Percentiles rank a stretch among this genome's conserved stretches.
These are phyloP conservation scores for Parelbella ahira DNA, from an alignment of 2,888 invertebrate species.

Conservation along the genomic window DNA sequence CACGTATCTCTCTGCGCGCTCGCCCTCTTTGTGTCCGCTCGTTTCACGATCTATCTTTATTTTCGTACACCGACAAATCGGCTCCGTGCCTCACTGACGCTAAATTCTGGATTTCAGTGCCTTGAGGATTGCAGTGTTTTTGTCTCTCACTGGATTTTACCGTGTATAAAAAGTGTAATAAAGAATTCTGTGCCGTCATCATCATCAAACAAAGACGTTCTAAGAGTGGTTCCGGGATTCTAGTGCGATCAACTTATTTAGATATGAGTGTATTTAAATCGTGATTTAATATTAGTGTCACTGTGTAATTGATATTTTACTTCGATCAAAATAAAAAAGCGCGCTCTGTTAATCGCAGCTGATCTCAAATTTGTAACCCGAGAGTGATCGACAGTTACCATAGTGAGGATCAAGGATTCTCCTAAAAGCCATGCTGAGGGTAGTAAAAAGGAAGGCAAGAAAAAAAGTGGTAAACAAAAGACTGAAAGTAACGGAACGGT, in stretches of 20 bases:
- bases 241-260: slow-evolving; percentile 24
- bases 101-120: slow-evolving; percentile 70
- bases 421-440: slow-evolving; percentile 81
- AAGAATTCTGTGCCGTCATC: slow-evolving; percentile 25
- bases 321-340: neutral
- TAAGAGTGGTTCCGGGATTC: slow-evolving; percentile 18
- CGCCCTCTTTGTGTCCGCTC: slow-evolving; percentile 58
- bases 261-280: slow-evolving; percentile 13
- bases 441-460: slow-evolving; percentile 83
- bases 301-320: slow-evolving; percentile 1
- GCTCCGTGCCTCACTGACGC: slow-evolving; percentile 40
- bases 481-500: slow-evolving; percentile 73
- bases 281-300: neutral
- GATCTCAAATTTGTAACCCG: slow-evolving; percentile 29
- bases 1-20: slow-evolving; percentile 36
- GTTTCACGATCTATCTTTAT: slow-evolving; percentile 56
- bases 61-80: slow-evolving; percentile 50
- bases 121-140: slow-evolving; percentile 72
- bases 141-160: slow-evolving; percentile 44
- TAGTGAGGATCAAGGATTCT: slow-evolving; percentile 84
- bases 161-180: slow-evolving; percentile 27
- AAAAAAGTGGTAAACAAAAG: slow-evolving; percentile 82
- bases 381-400: slow-evolving; percentile 75
- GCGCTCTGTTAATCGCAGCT: slow-evolving; percentile 13
- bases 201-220: slow-evolving; percentile 25